Evolutionary conservation across 2,888 invertebrate genomes (phyloP).

Genomic region (Prenolepis imparis): DNA sequence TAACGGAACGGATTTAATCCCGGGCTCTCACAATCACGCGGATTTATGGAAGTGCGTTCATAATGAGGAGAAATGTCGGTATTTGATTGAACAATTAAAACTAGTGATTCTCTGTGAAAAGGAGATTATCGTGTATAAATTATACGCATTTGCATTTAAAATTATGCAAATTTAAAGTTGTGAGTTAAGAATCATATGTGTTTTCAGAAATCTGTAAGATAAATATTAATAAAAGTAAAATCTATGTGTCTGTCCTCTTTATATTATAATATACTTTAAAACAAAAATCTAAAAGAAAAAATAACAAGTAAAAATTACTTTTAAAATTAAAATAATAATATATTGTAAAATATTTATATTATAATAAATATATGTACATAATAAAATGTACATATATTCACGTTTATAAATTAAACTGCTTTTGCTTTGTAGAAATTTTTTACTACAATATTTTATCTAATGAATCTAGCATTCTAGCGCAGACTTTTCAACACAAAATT

Average conservation of each 20-base stretch:
- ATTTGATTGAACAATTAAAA: slow-evolving; percentile 38
- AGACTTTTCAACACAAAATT: background rate
- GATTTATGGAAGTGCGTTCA: slow-evolving; percentile 1
- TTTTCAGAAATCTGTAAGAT: background rate
- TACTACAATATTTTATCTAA: background rate
- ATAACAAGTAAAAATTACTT: background rate
- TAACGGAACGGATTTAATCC: slow-evolving; percentile 10
- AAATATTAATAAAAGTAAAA: background rate
- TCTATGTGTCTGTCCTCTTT: background rate
- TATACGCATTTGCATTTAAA: background rate
- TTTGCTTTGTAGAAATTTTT: background rate
- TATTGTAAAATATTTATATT: background rate
- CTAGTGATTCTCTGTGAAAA: slow-evolving; percentile 12
- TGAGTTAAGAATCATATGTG: background rate
- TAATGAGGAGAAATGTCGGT: slow-evolving; percentile 21
- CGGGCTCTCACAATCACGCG: background rate
- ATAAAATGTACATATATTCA: background rate
- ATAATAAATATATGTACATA: background rate
- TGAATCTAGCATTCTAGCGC: background rate
- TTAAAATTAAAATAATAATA: background rate
- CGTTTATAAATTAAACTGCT: background rate
- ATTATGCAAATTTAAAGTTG: background rate
- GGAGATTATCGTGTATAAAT: slow-evolving; percentile 23
- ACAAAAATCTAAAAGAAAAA: background rate
- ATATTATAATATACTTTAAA: background rate